Evolutionary conservation across 2,113 vertebrate genomes (phyloP).

Genomic region (Geothlypis trichas): DNA sequence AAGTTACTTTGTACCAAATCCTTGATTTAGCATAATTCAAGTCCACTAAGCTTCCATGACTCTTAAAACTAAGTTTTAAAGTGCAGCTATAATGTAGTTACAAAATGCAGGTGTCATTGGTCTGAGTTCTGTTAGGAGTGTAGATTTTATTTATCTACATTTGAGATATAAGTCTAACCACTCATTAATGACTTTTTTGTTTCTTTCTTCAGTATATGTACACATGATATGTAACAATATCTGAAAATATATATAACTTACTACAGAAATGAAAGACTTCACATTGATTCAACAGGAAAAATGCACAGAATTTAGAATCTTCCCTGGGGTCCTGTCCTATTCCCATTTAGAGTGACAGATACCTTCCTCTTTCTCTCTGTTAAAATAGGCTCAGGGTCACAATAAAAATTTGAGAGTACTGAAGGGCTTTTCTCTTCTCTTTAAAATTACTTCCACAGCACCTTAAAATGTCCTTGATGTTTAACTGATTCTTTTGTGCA

Average conservation of each 20-base stretch:
- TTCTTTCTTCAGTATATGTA: background rate
- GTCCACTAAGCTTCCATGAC: background rate
- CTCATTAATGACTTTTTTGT: background rate
- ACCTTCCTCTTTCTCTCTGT: background rate
- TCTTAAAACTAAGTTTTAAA: background rate
- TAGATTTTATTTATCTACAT: background rate
- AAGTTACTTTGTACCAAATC: background rate
- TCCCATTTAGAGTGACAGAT: background rate
- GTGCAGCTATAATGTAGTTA: background rate
- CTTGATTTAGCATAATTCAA: background rate
- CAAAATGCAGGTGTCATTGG: background rate
- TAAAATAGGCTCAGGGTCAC: conserved; percentile 23
- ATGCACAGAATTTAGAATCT: background rate
- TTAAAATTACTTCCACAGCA: background rate
- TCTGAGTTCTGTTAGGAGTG: background rate
- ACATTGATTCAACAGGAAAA: background rate
- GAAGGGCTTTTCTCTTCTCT: background rate
- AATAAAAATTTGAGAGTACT: background rate
- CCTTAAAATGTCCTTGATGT: conserved; percentile 5
- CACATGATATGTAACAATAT: background rate
- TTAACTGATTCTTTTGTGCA: background rate
- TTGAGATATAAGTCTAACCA: background rate
- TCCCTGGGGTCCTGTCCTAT: conserved; percentile 18
- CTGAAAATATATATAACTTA: background rate
- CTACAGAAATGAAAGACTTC: background rate